A percentile compares a stretch with the other conserved stretches of the same genome.
These are phyloP conservation scores for Hermodice carunculata DNA, from an alignment of 2,888 invertebrate species.

Conservation along the genomic window DNA sequence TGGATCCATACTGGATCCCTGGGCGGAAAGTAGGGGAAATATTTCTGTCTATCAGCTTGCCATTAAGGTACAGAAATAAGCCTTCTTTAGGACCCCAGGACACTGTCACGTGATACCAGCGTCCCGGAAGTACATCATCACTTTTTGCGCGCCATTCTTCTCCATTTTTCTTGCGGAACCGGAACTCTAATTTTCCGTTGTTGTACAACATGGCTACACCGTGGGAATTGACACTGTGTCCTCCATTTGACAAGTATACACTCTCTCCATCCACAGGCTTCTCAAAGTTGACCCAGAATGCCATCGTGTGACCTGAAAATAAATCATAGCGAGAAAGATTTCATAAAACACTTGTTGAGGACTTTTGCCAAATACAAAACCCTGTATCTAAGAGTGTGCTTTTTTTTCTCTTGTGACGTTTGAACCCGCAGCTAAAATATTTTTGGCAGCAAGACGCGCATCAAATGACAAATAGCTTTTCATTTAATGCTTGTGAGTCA, in stretches of 20 bases:
- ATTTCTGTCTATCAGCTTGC: slow-evolving; percentile 41
- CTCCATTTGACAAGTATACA: slow-evolving; percentile 66
- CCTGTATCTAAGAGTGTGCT: too few species aligned
- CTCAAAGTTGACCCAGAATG: slow-evolving; percentile 62
- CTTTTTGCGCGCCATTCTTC: slow-evolving; percentile 54
- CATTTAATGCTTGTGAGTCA: too few species aligned
- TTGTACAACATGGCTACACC: slow-evolving; percentile 66
- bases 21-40: too few species aligned
- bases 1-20: slow-evolving; percentile 6
- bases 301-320: slow-evolving; percentile 66
- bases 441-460: too few species aligned
- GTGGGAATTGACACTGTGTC: slow-evolving; percentile 56
- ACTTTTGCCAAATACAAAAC: too few species aligned
- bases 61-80: slow-evolving; percentile 59
- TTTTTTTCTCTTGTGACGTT: too few species aligned
- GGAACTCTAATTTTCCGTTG: slow-evolving; percentile 54
- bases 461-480: too few species aligned
- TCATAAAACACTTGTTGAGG: too few species aligned
- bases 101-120: slow-evolving; percentile 66
- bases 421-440: too few species aligned
- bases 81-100: slow-evolving; percentile 58
- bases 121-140: slow-evolving; percentile 46
- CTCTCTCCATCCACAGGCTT: slow-evolving; percentile 47
- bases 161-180: slow-evolving; percentile 58
- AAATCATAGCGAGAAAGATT: too few species aligned